Evolutionary conservation across 2,888 invertebrate genomes (phyloP).

Genomic region (Microplitis deprimator): DNA sequence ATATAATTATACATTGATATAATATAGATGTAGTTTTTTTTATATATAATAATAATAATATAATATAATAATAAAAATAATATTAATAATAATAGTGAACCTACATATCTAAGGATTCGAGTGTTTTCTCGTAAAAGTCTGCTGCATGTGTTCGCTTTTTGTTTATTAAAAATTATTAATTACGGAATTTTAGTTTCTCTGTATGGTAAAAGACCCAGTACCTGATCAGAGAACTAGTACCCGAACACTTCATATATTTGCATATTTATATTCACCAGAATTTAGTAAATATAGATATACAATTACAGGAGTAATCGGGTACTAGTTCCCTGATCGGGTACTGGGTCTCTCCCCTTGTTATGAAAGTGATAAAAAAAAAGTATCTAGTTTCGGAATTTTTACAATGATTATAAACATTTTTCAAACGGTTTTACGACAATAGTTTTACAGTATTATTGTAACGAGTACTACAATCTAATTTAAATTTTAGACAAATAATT

Average conservation of each 20-base stretch:
- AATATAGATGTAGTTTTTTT: slow-evolving; percentile 49
- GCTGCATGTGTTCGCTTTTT: slow-evolving; percentile 35
- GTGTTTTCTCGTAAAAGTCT: slow-evolving; percentile 51
- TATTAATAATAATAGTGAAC: slow-evolving; percentile 67
- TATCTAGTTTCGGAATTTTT: neutral
- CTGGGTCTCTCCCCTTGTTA: no score
- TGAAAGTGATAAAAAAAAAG: no score
- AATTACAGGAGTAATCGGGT: no score
- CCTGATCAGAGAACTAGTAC: no score
- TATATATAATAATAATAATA: slow-evolving; percentile 40
- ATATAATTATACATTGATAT: slow-evolving; percentile 69
- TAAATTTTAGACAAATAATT: neutral
- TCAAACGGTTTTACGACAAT: neutral
- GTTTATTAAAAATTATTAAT: slow-evolving; percentile 17
- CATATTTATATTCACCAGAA: no score
- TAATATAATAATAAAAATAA: slow-evolving; percentile 42
- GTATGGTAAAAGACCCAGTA: no score
- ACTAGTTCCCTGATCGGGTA: no score
- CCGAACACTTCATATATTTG: no score
- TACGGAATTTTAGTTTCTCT: slow-evolving; percentile 34
- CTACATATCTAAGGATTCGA: slow-evolving; percentile 66
- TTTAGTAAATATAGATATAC: no score
- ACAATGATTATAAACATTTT: neutral
- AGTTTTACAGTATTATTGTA: neutral
- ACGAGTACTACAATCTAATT: neutral